Evolutionary conservation across 2,113 vertebrate species (phyloP), one percentile per base, ranked within the genome.

Genomic region (Hiodon alosoides): DNA sequence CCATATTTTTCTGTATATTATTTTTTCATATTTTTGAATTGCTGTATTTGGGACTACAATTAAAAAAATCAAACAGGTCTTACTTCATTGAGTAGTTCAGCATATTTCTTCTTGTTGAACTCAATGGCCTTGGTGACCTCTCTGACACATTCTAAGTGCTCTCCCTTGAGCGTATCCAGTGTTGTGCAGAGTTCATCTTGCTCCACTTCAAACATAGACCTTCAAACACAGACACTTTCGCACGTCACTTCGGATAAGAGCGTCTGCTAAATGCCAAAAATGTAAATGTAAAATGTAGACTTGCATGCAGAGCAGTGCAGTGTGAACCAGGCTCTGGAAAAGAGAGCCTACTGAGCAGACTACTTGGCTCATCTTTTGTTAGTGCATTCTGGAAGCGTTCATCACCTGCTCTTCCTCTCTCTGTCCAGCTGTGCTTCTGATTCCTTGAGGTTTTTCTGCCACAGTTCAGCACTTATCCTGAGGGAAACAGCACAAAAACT

Each of bases 21-120:
- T 8, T 11, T 57, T 57, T 8, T 57, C 11, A 57, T 6, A 57
- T 6, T 57, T 57, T 57, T 57, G 1, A 6, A 57, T 11, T 57
- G 31, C 31, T 31, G 31, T 31, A 31, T 31, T 31, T 31, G 31
- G 31, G 31, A 31, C 31, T 31, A 31, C 31, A 31, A 31, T 31
- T 31, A 31, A 31, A 31, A 31, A 31, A 31, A 31, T 31, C 31
- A 31, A 31, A 31, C 31, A 31, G 64, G 67, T 69, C 73, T 69
- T 46, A 81, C 78, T 78, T 90, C 86, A 6, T 70, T 65, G 0
- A 5, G 80, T 11, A 89, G 85, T 68, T 84, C 73, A 46, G 72
- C 62, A 11, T 82, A 73, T 74, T 79, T 85, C 54, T 11, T 78
- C 69, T 50, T 78, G 3, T 72, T 64, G 50, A 7, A 0, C 13